Conservation (phyloP, 1,140 invertebrate species). For the Cardiocondyla obscurior region DNA sequence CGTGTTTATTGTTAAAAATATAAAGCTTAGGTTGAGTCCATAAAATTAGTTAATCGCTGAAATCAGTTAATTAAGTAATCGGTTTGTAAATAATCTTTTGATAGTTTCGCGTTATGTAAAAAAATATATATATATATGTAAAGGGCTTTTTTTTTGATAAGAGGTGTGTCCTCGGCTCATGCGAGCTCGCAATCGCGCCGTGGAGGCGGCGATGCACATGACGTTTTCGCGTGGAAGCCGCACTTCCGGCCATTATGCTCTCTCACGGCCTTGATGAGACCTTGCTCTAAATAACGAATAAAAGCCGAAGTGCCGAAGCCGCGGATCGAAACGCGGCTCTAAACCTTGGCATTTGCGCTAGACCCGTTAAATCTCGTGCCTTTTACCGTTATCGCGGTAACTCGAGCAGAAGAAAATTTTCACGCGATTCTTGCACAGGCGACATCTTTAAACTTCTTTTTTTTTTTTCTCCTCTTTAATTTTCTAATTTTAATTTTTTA, state of each 20-base stretch:
- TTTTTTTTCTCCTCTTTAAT: not conserved
- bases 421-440: not conserved
- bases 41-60: too few species aligned
- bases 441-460: not conserved
- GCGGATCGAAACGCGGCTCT: conserved; percentile 15
- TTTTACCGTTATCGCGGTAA: conserved; percentile 12
- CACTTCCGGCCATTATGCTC: conserved; percentile 51
- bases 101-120: not conserved
- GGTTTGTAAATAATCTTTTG: too few species aligned
- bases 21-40: too few species aligned
- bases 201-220: conserved; percentile 24
- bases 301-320: conserved; percentile 19
- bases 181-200: not conserved
- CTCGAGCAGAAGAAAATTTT: not conserved
- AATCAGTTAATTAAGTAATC: too few species aligned
- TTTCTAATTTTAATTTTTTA: too few species aligned
- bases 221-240: conserved; percentile 50
- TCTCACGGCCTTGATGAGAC: conserved; percentile 47
- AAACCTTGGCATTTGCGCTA: conserved; percentile 38
- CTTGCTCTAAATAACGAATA: conserved; percentile 51
- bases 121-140: too few species aligned
- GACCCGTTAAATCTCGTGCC: not conserved
- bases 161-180: conserved; percentile 20
- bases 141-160: not conserved
- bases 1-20: too few species aligned